Evolutionary conservation across 2,797 vertebrate genomes (phyloP).

Genomic region (Synanceia verrucosa): DNA sequence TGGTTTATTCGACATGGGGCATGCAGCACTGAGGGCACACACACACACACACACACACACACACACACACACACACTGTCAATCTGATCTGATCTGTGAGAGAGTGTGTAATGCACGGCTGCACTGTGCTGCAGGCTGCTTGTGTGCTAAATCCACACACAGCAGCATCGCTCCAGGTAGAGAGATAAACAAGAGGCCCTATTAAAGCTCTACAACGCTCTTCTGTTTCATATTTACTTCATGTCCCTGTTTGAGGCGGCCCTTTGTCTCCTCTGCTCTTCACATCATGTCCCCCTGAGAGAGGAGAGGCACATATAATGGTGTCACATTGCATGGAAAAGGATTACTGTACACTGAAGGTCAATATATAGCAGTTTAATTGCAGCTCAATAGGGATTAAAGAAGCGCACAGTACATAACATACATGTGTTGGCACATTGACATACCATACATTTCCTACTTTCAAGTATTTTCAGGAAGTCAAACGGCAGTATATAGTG

Average conservation of each 20-base stretch:
- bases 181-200: not conserved
- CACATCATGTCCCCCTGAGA: constrained; percentile 35
- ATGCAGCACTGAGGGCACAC: not conserved
- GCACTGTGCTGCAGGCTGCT: not conserved
- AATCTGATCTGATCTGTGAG: not conserved
- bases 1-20: constrained; percentile 22
- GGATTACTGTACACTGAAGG: constrained; percentile 48
- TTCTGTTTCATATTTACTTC: constrained; percentile 2
- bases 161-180: not conserved
- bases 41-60: too few species aligned
- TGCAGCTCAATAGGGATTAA: constrained; percentile 19
- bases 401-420: not conserved
- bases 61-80: not conserved
- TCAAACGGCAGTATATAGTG: too few species aligned
- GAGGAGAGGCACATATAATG: not conserved
- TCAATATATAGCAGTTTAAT: constrained; percentile 30
- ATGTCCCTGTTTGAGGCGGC: not conserved
- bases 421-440: not conserved
- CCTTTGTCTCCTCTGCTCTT: constrained; percentile 38
- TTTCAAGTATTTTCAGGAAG: not conserved
- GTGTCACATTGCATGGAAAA: constrained; percentile 29
- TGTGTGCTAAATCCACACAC: not conserved
- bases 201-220: not conserved
- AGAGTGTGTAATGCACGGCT: not conserved
- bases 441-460: not conserved